Conservation (phyloP, 2,797 vertebrate species). For the Melanotaenia maccullochi region DNA sequence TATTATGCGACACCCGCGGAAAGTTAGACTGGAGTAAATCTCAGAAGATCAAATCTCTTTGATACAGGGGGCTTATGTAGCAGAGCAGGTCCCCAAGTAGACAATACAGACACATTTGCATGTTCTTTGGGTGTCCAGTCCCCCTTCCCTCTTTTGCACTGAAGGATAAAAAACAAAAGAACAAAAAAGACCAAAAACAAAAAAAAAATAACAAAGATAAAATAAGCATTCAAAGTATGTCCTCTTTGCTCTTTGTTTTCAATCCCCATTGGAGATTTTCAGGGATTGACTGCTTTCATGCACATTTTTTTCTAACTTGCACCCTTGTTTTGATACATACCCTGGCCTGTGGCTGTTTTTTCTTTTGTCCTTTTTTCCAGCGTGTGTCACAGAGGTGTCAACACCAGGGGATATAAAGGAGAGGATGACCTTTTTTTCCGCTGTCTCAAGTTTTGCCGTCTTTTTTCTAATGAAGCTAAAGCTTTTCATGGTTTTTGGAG, state of each 20-base stretch:
- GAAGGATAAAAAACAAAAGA: constrained; percentile 1
- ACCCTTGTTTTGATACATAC: not conserved
- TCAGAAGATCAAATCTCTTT: constrained; percentile 58
- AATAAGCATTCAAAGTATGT: constrained; percentile 60
- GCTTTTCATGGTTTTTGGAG: too few relatives aligned
- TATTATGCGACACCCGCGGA: constrained; percentile 53
- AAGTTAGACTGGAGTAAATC: constrained; percentile 56
- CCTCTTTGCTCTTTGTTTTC: constrained; percentile 50
- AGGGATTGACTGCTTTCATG: not conserved
- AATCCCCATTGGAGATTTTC: constrained; percentile 32
- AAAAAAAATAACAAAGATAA: not conserved
- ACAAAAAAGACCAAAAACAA: too few relatives aligned
- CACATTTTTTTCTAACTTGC: too few relatives aligned
- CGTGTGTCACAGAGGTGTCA: constrained; percentile 19
- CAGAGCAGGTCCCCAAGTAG: constrained; percentile 33
- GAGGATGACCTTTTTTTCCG: constrained; percentile 61
- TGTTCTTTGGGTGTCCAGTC: constrained; percentile 16
- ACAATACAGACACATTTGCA: constrained; percentile 30
- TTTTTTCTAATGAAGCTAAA: not conserved
- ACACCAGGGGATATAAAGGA: constrained; percentile 40
- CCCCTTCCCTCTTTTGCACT: not conserved
- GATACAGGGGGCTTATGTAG: constrained; percentile 41
- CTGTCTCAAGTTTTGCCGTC: constrained; percentile 8
- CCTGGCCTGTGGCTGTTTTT: not conserved
- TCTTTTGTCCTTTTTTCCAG: not conserved